Evolutionary conservation across 2,888 invertebrate genomes (phyloP).

Genomic region (Imbricaverruca yamaguchii): DNA sequence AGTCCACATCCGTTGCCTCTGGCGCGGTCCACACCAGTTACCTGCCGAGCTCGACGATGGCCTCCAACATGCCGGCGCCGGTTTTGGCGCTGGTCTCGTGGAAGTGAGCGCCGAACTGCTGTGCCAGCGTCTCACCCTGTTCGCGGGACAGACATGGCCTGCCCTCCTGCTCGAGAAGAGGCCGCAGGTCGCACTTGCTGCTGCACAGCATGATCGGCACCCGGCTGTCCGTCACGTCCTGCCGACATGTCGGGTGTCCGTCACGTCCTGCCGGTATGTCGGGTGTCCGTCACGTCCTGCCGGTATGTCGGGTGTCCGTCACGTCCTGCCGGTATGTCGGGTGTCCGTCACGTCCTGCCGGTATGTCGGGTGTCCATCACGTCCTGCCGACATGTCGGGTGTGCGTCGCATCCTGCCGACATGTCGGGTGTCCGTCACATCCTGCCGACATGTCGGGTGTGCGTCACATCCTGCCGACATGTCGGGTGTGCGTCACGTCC

Average conservation of each 20-base stretch:
- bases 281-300: no score
- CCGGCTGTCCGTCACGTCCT: slow-evolving; percentile 49
- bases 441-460: no score
- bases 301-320: no score
- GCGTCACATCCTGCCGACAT: no score
- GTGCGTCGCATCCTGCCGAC: no score
- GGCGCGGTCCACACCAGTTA: slow-evolving; percentile 31
- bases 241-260: slow-evolving; percentile 24
- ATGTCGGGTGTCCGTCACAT: no score
- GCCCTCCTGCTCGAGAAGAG: slow-evolving; percentile 38
- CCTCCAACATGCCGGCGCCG: slow-evolving; percentile 41
- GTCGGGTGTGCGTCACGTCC: slow-evolving; percentile 38
- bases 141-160: slow-evolving; percentile 39
- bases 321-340: no score
- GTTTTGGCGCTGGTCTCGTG: slow-evolving; percentile 44
- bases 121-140: slow-evolving; percentile 46
- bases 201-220: slow-evolving; percentile 53
- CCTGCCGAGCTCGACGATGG: slow-evolving; percentile 42
- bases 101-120: slow-evolving; percentile 41
- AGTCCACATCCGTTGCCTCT: no score
- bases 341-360: no score
- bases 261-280: no score
- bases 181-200: slow-evolving; percentile 51
- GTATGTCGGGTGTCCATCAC: no score
- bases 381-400: slow-evolving; percentile 41